Evolutionary conservation across 1,140 invertebrate genomes (phyloP).

Genomic region (Gryon sp.): DNA sequence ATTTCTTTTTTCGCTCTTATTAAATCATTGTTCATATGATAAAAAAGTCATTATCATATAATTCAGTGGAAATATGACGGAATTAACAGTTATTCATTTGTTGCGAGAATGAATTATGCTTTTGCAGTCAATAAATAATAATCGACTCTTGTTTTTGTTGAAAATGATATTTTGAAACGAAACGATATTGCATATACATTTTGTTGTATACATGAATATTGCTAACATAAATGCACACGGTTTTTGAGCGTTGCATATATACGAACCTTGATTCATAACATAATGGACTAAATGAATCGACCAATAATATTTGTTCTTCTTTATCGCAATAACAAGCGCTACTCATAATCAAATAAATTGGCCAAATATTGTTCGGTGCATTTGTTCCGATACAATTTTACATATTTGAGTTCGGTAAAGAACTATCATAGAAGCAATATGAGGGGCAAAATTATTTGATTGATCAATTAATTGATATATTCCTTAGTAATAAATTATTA

Average conservation of each 20-base stretch:
- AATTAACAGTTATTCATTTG: conserved; percentile 48
- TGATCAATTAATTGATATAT: too few relatives aligned
- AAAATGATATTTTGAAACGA: conserved; percentile 42
- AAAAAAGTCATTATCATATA: too few relatives aligned
- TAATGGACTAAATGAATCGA: conserved; percentile 39
- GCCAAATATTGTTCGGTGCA: conserved; percentile 35
- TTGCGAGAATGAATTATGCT: conserved; percentile 52
- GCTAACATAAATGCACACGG: too few relatives aligned
- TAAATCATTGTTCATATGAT: too few relatives aligned
- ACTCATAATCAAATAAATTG: conserved; percentile 47
- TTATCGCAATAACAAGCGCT: conserved; percentile 43
- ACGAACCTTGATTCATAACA: conserved; percentile 14
- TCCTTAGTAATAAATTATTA: too few relatives aligned
- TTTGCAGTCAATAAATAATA: conserved; percentile 47
- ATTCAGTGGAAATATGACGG: too few relatives aligned
- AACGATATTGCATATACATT: conserved; percentile 37
- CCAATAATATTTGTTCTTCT: conserved; percentile 39
- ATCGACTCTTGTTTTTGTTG: too few relatives aligned
- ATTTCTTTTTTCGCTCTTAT: too few relatives aligned
- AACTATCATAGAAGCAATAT: too few relatives aligned
- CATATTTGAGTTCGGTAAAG: conserved; percentile 45
- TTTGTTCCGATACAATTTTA: too few relatives aligned
- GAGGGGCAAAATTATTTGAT: too few relatives aligned
- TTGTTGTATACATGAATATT: conserved; percentile 27
- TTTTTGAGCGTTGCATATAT: conserved; percentile 17